Evolutionary conservation across 2,113 vertebrate genomes (phyloP), one percentile per base, ranked within the genome.

Genomic region (Cavia aperea): DNA sequence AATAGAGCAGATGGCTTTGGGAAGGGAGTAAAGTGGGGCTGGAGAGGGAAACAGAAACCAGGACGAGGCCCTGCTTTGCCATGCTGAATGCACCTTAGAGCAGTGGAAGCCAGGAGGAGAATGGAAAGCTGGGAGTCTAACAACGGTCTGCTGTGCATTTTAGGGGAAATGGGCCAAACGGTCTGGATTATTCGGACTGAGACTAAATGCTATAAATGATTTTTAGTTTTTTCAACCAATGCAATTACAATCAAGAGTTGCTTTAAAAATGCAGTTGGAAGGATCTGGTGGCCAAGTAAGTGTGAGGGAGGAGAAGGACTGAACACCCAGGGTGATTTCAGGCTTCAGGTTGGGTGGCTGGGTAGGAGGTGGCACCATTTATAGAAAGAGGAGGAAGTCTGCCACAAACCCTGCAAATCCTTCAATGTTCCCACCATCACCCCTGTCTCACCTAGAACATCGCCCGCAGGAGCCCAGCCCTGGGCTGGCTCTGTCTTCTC

Each of bases 171-270:
- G 11, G 7, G 10, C 6, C 63, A 70, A 83, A 33, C 9, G 36
- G 24, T 13, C 75, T 60, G 62, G 14, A 10, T 73, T 73, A 29
- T 72, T 56, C 63, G 66, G 36, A 81, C n/a, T 49, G 15, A 87
- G 62, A 70, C 31, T 75, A 91, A 66, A 72, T 60, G 7, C 16
- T 54, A 4, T 43, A 46, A 93, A 60, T 54, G 75, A 60, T 54
- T 68, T 56, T 21, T 33, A 94, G 51, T 79, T 36, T 93, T 95
- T 92, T 88, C 87, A 89, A n/a, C 6, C 73, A 56, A 73, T 33
- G 54, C 56, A 78, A 14, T 49, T 78, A 46, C n/a, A 66, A 54
- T 68, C 43, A 82, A 92, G 85, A 88, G 23, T 56, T 60, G 46
- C 29, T 87, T 62, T 63, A 62, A 56, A 88, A 90, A 86, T 46